Conservation (phyloP, 2,797 vertebrate genomes). For the Chrosomus eos region DNA sequence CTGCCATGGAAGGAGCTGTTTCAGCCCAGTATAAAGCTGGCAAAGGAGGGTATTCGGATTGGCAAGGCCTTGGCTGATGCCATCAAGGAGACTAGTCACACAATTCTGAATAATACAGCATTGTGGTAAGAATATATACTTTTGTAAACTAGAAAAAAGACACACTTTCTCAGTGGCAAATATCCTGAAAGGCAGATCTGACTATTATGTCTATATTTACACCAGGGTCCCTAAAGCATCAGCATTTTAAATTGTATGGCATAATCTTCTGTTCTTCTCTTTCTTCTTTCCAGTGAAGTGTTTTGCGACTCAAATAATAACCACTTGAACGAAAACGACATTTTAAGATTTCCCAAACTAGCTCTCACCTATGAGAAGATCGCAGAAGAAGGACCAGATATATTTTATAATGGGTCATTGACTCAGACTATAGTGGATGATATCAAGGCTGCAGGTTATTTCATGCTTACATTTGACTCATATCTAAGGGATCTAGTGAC, state of each 20-base stretch:
- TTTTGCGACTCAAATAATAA: conserved; percentile 78
- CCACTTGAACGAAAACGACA: conserved; percentile 81
- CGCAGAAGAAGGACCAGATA: conserved; percentile 77
- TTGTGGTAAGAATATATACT: conserved; percentile 81
- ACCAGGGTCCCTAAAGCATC: too few species aligned
- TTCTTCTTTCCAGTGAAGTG: conserved; percentile 71
- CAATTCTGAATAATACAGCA: conserved; percentile 75
- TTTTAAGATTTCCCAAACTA: conserved; percentile 74
- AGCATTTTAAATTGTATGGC: background rate
- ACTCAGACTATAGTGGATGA: conserved; percentile 86
- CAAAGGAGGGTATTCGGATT: conserved; percentile 85
- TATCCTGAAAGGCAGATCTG: too few species aligned
- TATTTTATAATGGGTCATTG: conserved; percentile 79
- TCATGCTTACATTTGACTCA: background rate
- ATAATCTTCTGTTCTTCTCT: background rate
- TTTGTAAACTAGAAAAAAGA: too few species aligned
- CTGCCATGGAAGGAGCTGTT: conserved; percentile 92
- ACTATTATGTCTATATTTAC: too few species aligned
- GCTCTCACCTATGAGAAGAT: conserved; percentile 79
- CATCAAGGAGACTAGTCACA: conserved; percentile 67
- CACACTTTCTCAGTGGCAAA: too few species aligned
- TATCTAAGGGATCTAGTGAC: too few species aligned
- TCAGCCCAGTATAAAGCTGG: conserved; percentile 89
- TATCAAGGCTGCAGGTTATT: conserved; percentile 83
- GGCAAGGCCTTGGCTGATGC: conserved; percentile 84